Evolutionary conservation across 2,113 vertebrate genomes (phyloP).

Genomic region (Podiceps cristatus): DNA sequence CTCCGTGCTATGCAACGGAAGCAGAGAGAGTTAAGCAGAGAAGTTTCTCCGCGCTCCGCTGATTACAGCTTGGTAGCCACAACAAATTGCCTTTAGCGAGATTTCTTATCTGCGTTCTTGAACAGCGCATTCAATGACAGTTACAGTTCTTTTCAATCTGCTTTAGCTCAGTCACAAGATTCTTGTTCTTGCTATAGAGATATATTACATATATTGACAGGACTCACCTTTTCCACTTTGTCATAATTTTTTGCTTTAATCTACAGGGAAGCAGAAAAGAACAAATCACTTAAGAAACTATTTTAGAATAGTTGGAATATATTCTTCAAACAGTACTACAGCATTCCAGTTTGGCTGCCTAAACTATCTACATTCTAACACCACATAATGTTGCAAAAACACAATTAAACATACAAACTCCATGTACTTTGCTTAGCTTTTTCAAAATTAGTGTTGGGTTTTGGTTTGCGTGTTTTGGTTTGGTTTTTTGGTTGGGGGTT

Average conservation of each 20-base stretch:
- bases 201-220: slow-evolving; percentile 14
- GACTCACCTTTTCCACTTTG: slow-evolving; percentile 99
- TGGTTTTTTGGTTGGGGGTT: too few species aligned
- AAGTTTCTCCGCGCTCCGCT: not conserved
- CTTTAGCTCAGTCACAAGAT: not conserved
- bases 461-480: too few species aligned
- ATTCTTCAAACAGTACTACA: slow-evolving; percentile 31
- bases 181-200: not conserved
- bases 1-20: not conserved
- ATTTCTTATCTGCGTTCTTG: not conserved
- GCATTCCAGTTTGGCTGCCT: not conserved
- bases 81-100: not conserved
- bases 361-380: not conserved
- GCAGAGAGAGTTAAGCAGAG: not conserved
- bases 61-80: not conserved
- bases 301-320: slow-evolving; percentile 43
- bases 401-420: not conserved
- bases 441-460: not conserved
- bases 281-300: slow-evolving; percentile 69
- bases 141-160: not conserved
- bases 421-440: not conserved
- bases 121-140: not conserved
- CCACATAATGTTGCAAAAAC: not conserved
- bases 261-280: slow-evolving; percentile 89
- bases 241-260: slow-evolving; percentile 99